Evolutionary conservation across 2,797 vertebrate species (phyloP).

Genomic region (Argentina silus): DNA sequence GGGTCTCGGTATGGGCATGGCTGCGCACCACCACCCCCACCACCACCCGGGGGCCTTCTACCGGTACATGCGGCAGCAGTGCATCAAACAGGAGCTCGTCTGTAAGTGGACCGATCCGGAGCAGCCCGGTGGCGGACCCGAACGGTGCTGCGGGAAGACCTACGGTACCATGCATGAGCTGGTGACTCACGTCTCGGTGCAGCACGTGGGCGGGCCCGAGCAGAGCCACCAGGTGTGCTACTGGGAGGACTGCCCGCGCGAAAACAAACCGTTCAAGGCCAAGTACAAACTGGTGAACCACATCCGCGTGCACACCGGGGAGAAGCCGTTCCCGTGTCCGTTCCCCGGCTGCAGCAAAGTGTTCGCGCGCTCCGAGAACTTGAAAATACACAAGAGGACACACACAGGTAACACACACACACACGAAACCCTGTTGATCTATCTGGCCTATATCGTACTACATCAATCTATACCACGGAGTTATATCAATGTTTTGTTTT

Average conservation of each 20-base stretch:
- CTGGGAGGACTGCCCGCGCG: constrained; percentile 88
- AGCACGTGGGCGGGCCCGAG: constrained; percentile 88
- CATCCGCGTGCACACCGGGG: constrained; percentile 88
- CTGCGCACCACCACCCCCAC: constrained; percentile 80
- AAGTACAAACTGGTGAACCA: constrained; percentile 92
- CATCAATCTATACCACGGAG: no score
- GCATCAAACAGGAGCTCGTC: constrained; percentile 89
- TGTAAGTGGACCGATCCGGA: constrained; percentile 90
- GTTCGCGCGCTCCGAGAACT: constrained; percentile 89
- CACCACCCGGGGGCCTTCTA: constrained; percentile 81
- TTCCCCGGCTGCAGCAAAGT: constrained; percentile 90
- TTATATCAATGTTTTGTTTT: no score
- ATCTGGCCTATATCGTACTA: no score
- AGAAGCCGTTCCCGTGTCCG: constrained; percentile 89
- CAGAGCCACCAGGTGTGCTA: constrained; percentile 88
- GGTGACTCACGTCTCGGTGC: constrained; percentile 88
- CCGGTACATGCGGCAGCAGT: constrained; percentile 89
- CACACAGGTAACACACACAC: constrained; percentile 83
- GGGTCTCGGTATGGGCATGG: constrained; percentile 87
- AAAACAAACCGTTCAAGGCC: constrained; percentile 89
- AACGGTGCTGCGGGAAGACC: constrained; percentile 87
- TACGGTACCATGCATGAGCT: constrained; percentile 91
- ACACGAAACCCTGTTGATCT: neutral
- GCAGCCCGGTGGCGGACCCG: constrained; percentile 78
- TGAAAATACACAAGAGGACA: constrained; percentile 91